These are phyloP conservation scores for Grantiella picta DNA, from an alignment of 2,113 vertebrate species.

Conservation along the genomic window DNA sequence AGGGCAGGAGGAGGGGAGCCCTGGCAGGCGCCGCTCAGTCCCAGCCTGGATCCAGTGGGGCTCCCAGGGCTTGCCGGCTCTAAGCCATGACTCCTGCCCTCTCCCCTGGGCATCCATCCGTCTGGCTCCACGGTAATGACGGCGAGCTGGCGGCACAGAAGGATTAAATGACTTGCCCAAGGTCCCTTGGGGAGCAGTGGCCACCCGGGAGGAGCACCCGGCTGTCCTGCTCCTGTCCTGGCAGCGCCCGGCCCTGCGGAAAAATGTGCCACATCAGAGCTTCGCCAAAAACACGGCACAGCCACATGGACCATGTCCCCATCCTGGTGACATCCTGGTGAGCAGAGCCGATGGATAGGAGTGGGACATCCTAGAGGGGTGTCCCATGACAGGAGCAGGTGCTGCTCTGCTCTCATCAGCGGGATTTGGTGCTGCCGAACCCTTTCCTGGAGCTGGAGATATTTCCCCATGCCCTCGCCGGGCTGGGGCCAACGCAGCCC, in stretches of 20 bases:
- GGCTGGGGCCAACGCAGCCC: neutral
- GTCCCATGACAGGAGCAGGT: rapidly evolving
- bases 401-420: rapidly evolving
- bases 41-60: neutral
- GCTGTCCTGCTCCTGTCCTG: neutral
- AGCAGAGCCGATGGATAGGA: neutral
- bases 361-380: neutral
- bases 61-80: neutral
- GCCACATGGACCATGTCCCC: rapidly evolving
- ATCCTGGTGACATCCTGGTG: rapidly evolving
- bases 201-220: neutral
- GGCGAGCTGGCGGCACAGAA: neutral
- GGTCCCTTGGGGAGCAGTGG: neutral
- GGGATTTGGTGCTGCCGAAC: neutral
- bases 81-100: neutral
- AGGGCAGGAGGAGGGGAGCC: neutral
- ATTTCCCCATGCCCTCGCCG: neutral
- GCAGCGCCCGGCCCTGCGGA: rapidly evolving
- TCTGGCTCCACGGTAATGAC: conserved; percentile 30
- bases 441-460: neutral
- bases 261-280: neutral
- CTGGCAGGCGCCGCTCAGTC: rapidly evolving
- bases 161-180: neutral
- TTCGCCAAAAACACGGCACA: neutral
- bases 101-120: neutral